Percentiles rank a stretch among this genome's conserved stretches.
Evolutionary conservation across 2,888 invertebrate genomes (phyloP).

Genomic region (Pterostichus niger): DNA sequence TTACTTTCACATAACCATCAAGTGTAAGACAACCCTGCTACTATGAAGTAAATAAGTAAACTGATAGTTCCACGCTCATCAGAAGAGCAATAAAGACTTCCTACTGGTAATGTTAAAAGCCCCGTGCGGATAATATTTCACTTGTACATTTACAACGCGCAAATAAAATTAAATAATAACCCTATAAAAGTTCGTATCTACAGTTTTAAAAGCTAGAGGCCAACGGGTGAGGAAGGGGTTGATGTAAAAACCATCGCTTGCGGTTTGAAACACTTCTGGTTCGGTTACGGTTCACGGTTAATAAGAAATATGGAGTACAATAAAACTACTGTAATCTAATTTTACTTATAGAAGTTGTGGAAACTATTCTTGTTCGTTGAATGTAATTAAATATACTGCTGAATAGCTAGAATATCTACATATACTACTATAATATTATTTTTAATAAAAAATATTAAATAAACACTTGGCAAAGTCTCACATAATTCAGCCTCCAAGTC

Average conservation of each 20-base stretch:
- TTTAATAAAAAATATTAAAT: not conserved
- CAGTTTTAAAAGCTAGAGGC: slow-evolving; percentile 40
- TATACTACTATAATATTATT: not conserved
- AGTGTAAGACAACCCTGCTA: slow-evolving; percentile 20
- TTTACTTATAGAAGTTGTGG: not conserved
- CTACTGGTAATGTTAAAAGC: slow-evolving; percentile 60
- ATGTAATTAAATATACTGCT: slow-evolving; percentile 38
- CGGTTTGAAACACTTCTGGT: slow-evolving; percentile 8
- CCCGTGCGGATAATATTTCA: slow-evolving; percentile 61
- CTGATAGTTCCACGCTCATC: slow-evolving; percentile 36
- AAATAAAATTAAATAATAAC: slow-evolving; percentile 65
- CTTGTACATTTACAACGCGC: slow-evolving; percentile 58
- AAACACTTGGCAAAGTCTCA: too few relatives aligned
- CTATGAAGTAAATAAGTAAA: slow-evolving; percentile 44
- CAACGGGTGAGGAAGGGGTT: not conserved
- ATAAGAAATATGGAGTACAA: slow-evolving; percentile 39
- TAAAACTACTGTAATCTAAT: slow-evolving; percentile 44
- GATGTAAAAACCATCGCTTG: slow-evolving; percentile 11
- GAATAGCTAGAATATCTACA: slow-evolving; percentile 20
- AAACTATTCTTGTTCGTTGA: slow-evolving; percentile 8
- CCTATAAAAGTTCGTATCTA: slow-evolving; percentile 8
- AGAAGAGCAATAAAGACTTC: slow-evolving; percentile 51
- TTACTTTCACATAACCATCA: not conserved
- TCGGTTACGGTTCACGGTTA: slow-evolving; percentile 22
- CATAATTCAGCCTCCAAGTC: too few relatives aligned